Percentiles rank a stretch among this genome's conserved stretches.
These are phyloP conservation scores for Schmidtea mediterranea DNA, from an alignment of 1,140 invertebrate genomes.

Conservation along the genomic window DNA sequence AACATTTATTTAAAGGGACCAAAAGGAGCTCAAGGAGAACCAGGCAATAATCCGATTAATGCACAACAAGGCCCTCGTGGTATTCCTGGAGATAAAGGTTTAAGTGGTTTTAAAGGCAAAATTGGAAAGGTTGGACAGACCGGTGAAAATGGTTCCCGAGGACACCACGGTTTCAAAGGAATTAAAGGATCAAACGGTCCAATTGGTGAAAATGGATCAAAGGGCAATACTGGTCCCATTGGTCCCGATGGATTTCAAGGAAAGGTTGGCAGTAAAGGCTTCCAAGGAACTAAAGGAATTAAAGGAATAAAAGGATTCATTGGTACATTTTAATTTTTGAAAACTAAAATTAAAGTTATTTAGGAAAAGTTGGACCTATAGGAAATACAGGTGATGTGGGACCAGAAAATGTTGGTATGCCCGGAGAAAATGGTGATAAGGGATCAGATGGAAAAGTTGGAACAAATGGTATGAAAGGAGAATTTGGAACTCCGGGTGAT, in stretches of 20 bases:
- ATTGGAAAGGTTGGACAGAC: too few relatives aligned
- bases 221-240: too few relatives aligned
- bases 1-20: too few relatives aligned
- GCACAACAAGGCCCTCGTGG: too few relatives aligned
- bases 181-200: too few relatives aligned
- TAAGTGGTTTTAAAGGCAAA: too few relatives aligned
- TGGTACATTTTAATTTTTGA: neutral
- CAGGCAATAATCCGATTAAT: too few relatives aligned
- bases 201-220: too few relatives aligned
- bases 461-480: slow-evolving; percentile 7
- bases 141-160: neutral
- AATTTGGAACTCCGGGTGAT: slow-evolving; percentile 11
- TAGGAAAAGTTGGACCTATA: neutral
- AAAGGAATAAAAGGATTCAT: neutral
- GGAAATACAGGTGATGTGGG: neutral
- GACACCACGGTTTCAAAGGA: neutral
- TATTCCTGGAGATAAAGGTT: too few relatives aligned
- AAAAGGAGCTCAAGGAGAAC: too few relatives aligned
- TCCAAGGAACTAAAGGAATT: neutral
- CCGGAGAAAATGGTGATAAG: slow-evolving; percentile 3
- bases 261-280: neutral
- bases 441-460: slow-evolving; percentile 4
- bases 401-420: neutral
- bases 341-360: too few relatives aligned
- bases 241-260: neutral